Evolutionary conservation across 2,888 invertebrate species (phyloP), one percentile per base, ranked within the genome.

Genomic region (Drosophila fulvimacula): DNA sequence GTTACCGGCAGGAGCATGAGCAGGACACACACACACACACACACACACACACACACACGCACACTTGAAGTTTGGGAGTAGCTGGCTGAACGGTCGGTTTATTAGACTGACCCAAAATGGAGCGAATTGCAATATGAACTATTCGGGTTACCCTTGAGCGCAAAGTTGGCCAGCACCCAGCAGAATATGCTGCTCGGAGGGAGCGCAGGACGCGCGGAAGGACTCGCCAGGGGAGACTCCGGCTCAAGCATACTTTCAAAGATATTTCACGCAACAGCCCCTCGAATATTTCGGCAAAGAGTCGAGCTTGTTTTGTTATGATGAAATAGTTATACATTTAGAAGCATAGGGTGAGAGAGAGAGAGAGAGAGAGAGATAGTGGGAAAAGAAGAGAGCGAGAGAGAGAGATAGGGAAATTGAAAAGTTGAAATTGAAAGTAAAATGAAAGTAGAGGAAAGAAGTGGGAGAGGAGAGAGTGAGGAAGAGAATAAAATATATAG

Each of bases 21-120:
- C 70, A 66, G 36, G 42, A 52, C 41, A 21, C 34, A n/a, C 38
- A n/a, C 17, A 39, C 34, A 51, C 5, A n/a, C 19, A 21, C 53
- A 41, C 34, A 32, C 13, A 30, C 30, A 49, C 21, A 27, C 30
- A 36, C 30, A 19, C 52, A 32, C 34, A 38, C n/a, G 19, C 30
- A 51, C 17, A 27, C 19, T 19, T 30, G n/a, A 46, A 44, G 55
- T 55, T 55, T 53, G 49, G 44, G 44, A 55, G 57, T 64, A 39
- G 66, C 61, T 48, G 62, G 61, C 51, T 49, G 58, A 44, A 62
- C 56, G 66, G 65, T 52, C 86, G 81, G 89, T 89, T 83, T 89
- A 83, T 83, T 89, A 83, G 82, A 82, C 86, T 88, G 90, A 90
- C 89, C 90, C 89, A 76, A 90, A 88, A 90, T 90, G 81, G 81